A percentile compares a stretch with the other conserved stretches of the same genome.
Conservation (phyloP, 2,888 invertebrate species). For the Lasius platythorax region DNA sequence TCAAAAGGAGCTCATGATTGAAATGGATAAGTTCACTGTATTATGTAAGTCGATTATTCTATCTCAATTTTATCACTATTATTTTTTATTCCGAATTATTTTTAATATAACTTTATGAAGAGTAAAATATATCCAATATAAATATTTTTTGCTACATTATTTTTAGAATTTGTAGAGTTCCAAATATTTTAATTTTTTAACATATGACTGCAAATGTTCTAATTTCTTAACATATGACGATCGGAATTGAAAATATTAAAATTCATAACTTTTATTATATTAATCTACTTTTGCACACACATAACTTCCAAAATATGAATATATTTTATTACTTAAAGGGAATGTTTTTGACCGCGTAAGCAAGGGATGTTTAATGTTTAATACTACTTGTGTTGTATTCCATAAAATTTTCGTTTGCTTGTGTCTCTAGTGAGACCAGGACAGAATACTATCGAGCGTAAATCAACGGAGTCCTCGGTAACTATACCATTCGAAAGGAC, state of each 20-base stretch:
- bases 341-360: not conserved
- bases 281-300: not conserved
- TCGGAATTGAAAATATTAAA: not conserved
- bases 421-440: constrained; percentile 88
- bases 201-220: not conserved
- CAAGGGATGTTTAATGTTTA: not conserved
- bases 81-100: not conserved
- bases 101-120: not conserved
- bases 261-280: not conserved
- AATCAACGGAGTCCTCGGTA: constrained; percentile 91
- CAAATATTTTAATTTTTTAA: not conserved
- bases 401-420: not conserved
- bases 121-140: not conserved
- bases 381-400: not conserved
- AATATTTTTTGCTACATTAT: not conserved
- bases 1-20: constrained; percentile 90
- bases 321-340: not conserved
- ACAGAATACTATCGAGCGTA: constrained; percentile 89
- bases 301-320: not conserved
- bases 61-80: not conserved
- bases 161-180: not conserved
- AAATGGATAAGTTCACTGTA: constrained; percentile 91
- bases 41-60: constrained; percentile 87
- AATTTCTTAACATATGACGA: not conserved
- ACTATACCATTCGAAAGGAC: constrained; percentile 94